A percentile compares a stretch with the other conserved stretches of the same genome.
These are phyloP conservation scores for Hemaris fuciformis DNA, from an alignment of 2,888 invertebrate genomes.

Conservation along the genomic window DNA sequence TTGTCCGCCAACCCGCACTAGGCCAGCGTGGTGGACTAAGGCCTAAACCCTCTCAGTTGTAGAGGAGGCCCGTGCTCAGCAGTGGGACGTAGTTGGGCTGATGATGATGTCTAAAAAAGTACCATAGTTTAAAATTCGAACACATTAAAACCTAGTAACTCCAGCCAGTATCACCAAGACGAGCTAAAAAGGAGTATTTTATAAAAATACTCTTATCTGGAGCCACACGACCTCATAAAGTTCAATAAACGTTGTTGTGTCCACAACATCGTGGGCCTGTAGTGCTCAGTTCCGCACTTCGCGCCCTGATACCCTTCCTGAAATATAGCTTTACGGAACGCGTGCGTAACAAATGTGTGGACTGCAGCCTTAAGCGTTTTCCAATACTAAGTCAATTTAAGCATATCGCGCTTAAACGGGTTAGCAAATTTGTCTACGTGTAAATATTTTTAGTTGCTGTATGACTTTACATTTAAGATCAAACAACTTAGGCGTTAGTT, in stretches of 20 bases:
- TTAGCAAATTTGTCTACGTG: background rate
- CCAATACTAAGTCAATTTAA: conserved; percentile 1
- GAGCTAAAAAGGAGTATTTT: background rate
- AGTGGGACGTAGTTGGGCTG: no score
- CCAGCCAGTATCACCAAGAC: background rate
- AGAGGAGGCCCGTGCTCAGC: no score
- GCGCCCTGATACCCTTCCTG: background rate
- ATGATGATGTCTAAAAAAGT: no score
- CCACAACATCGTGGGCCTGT: background rate
- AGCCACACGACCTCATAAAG: background rate
- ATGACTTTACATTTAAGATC: background rate
- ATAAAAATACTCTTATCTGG: background rate
- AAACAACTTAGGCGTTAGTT: no score
- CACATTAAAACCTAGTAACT: background rate
- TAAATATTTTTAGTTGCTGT: background rate
- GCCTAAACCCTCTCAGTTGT: no score
- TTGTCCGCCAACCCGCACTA: no score
- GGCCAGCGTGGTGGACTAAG: no score
- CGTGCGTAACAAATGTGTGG: background rate
- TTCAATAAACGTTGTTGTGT: background rate
- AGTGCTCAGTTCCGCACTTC: background rate
- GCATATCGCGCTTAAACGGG: background rate
- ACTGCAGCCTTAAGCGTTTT: conserved; percentile 6
- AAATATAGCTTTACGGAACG: background rate
- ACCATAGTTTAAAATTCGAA: background rate